Evolutionary conservation across 2,797 vertebrate species (phyloP).

Genomic region (Schizopygopsis pylzovi): DNA sequence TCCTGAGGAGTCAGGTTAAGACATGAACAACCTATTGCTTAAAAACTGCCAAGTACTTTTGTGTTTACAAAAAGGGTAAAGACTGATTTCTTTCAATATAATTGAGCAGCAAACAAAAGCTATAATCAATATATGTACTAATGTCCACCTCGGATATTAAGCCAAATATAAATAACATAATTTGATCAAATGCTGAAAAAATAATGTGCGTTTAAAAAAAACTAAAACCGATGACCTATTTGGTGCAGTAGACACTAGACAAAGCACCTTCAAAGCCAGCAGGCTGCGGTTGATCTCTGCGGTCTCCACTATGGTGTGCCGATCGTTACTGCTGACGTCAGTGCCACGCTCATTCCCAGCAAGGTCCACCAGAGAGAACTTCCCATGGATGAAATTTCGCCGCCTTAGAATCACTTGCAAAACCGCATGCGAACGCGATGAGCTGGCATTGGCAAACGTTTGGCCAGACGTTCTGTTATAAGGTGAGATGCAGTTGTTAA

Average conservation of each 20-base stretch:
- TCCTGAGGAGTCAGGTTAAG: conserved; percentile 77
- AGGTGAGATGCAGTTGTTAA: not conserved
- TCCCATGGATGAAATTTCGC: conserved; percentile 85
- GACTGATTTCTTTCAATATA: not conserved
- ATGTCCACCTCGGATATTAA: too few relatives aligned
- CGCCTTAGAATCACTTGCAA: conserved; percentile 90
- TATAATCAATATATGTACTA: not conserved
- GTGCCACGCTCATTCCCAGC: conserved; percentile 96
- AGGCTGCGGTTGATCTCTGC: conserved; percentile 98
- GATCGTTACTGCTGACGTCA: conserved; percentile 89
- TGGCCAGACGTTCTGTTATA: conserved; percentile 90
- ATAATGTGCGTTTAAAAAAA: not conserved
- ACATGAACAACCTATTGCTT: not conserved
- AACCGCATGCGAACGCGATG: conserved; percentile 94
- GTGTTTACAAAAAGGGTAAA: not conserved
- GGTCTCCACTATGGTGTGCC: conserved; percentile 90
- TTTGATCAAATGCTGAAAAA: not conserved
- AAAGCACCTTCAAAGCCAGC: conserved; percentile 90
- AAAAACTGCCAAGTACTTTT: not conserved
- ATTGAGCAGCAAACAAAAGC: not conserved
- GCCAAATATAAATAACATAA: not conserved
- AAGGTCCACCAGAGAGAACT: conserved; percentile 95
- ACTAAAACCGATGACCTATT: not conserved
- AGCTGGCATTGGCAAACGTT: conserved; percentile 93
- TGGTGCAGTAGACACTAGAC: not conserved